phyloP scores from a whole-genome alignment of 2,113 vertebrate species.

The Stictonetta naevosa region DNA sequence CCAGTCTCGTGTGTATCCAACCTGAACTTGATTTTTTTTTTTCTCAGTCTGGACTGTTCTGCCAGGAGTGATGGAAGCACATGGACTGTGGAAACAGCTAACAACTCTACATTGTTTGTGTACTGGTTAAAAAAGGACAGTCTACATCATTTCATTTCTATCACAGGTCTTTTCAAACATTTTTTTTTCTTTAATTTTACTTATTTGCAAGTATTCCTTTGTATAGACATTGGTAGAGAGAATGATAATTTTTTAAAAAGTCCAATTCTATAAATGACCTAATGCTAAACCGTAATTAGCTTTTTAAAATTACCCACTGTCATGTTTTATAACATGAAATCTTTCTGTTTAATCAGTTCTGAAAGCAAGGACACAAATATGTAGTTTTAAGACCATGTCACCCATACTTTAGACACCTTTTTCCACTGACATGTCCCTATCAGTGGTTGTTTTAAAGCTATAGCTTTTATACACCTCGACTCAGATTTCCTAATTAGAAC shows the following conservation, averaged over 20 bases:
- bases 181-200: neutral
- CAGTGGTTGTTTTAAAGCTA: neutral
- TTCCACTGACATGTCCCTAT: neutral
- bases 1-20: neutral
- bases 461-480: neutral
- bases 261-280: constrained; percentile 19
- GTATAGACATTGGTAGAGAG: constrained; percentile 26
- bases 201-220: constrained; percentile 44
- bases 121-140: neutral
- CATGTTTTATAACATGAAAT: neutral
- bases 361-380: neutral
- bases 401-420: neutral
- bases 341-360: neutral
- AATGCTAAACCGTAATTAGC: constrained; percentile 11
- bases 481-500: neutral
- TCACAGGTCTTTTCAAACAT: neutral
- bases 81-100: neutral
- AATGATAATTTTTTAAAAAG: neutral
- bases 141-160: neutral
- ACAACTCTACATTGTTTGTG: neutral
- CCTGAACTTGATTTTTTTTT: neutral
- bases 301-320: constrained; percentile 20
- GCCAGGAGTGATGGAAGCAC: neutral
- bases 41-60: neutral
- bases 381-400: neutral